Percentiles rank a stretch among this genome's conserved stretches.
Conservation (phyloP, 2,888 invertebrate species). For the Plebejus melissa region DNA sequence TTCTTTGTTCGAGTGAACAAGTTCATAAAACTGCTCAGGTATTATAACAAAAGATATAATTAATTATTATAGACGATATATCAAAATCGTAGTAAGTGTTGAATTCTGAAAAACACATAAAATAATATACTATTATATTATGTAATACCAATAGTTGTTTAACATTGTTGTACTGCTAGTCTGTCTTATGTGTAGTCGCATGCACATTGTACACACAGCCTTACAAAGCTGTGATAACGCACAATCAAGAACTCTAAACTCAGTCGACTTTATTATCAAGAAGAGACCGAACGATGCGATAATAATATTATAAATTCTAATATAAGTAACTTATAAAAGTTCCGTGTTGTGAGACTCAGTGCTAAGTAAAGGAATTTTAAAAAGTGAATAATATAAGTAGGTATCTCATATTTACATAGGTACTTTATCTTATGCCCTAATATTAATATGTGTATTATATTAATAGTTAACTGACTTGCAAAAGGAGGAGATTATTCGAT, state of each 20-base stretch:
- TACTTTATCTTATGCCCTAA: neutral
- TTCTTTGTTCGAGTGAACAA: too few species aligned
- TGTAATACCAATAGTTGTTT: neutral
- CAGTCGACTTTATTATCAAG: conserved; percentile 20
- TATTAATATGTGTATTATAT: too few species aligned
- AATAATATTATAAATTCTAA: neutral
- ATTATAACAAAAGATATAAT: too few species aligned
- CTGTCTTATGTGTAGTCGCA: conserved; percentile 9
- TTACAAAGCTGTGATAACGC: conserved; percentile 18
- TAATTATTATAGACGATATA: too few species aligned
- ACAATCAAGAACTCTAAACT: conserved; percentile 23
- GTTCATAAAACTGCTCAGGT: too few species aligned
- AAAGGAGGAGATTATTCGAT: too few species aligned
- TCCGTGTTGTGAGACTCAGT: neutral
- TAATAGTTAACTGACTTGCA: too few species aligned
- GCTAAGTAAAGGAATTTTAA: neutral
- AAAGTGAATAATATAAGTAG: neutral
- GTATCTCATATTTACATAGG: neutral
- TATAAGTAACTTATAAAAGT: neutral
- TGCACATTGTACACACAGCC: neutral
- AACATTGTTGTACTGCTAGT: neutral
- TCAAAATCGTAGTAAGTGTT: too few species aligned
- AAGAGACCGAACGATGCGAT: neutral
- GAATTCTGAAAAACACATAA: neutral
- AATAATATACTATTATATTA: neutral